Evolutionary conservation across 2,888 invertebrate genomes (phyloP).

Genomic region (Lasioglossum oenotherae): DNA sequence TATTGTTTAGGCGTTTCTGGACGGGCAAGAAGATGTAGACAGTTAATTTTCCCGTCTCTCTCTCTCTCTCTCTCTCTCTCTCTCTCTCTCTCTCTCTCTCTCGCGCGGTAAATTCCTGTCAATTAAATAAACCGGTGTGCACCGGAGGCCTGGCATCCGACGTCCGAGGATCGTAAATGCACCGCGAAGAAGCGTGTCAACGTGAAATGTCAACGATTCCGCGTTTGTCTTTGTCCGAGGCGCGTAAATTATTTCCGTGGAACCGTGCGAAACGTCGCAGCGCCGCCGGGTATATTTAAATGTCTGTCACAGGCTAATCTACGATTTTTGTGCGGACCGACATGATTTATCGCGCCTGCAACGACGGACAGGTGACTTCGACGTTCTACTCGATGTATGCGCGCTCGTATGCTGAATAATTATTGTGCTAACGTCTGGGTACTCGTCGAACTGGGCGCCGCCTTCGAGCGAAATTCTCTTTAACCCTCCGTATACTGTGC

Average conservation of each 20-base stretch:
- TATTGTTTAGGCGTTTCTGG: neutral
- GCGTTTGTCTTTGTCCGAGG: conserved; percentile 42
- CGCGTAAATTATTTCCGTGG: conserved; percentile 33
- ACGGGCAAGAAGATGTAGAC: neutral
- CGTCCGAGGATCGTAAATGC: conserved; percentile 22
- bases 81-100: too few relatives aligned
- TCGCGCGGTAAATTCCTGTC: conserved; percentile 33
- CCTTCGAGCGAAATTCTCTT: neutral
- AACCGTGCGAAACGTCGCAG: neutral
- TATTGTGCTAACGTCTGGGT: neutral
- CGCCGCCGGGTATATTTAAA: conserved; percentile 19
- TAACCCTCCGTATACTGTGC: too few relatives aligned
- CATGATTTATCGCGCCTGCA: neutral
- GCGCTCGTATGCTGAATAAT: neutral
- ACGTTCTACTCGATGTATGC: neutral
- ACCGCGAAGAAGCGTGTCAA: conserved; percentile 36
- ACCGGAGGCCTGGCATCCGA: conserved; percentile 20
- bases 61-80: too few relatives aligned
- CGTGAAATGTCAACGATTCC: conserved; percentile 50
- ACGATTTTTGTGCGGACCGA: neutral
- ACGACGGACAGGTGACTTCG: neutral
- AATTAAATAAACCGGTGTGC: neutral
- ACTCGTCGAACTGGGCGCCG: neutral
- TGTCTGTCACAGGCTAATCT: neutral
- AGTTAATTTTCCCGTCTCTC: conserved; percentile 39